A percentile compares a stretch with the other conserved stretches of the same genome.
Conservation (phyloP, 2,888 invertebrate species). For the Candidula unifasciata region DNA sequence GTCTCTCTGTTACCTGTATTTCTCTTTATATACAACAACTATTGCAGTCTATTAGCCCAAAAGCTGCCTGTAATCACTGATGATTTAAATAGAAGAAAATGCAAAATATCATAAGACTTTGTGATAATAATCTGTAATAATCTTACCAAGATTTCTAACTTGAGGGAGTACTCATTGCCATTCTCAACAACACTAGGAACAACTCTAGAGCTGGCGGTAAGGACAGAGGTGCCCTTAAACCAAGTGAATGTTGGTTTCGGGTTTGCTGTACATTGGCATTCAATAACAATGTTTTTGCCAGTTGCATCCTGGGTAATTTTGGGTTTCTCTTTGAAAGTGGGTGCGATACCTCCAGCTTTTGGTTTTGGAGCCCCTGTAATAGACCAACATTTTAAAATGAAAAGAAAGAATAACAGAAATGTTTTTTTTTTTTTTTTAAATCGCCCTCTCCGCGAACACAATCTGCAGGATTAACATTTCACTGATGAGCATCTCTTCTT, state of each 20-base stretch:
- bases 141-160: conserved; percentile 82
- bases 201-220: conserved; percentile 89
- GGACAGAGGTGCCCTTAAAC: conserved; percentile 92
- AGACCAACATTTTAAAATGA: not conserved
- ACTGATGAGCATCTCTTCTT: no score
- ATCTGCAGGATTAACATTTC: no score
- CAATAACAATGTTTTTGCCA: conserved; percentile 97
- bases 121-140: no score
- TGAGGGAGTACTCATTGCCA: conserved; percentile 92
- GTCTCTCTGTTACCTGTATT: no score
- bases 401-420: not conserved
- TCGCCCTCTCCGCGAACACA: no score
- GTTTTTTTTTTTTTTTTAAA: no score
- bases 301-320: conserved; percentile 98
- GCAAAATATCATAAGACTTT: no score
- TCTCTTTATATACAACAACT: no score
- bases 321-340: conserved; percentile 98
- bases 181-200: conserved; percentile 87
- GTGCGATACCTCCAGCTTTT: conserved; percentile 81
- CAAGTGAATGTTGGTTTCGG: conserved; percentile 96
- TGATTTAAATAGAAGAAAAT: no score
- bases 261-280: conserved; percentile 92
- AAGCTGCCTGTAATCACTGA: no score
- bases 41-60: no score
- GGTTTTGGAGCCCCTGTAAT: conserved; percentile 53